These are phyloP conservation scores for Melolontha melolontha DNA, from an alignment of 2,888 invertebrate genomes.

Conservation along the genomic window DNA sequence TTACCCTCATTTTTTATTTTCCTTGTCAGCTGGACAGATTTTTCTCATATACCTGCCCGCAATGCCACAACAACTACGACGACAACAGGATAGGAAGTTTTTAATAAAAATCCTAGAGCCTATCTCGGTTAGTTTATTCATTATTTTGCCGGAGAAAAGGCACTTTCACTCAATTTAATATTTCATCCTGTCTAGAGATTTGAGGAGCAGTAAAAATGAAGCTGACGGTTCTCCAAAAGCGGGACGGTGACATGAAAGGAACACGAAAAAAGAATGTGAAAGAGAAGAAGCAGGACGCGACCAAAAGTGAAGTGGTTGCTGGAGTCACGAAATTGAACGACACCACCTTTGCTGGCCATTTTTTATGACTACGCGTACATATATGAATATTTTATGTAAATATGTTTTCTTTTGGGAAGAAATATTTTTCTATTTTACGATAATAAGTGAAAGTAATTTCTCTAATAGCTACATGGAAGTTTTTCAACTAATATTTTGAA, in stretches of 20 bases:
- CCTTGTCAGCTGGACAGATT: conserved; percentile 5
- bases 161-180: conserved; percentile 38
- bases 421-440: conserved; percentile 25
- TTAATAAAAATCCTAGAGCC: conserved; percentile 34
- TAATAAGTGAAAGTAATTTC: background rate
- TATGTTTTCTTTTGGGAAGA: conserved; percentile 8
- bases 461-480: too few relatives aligned
- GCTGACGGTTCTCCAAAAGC: conserved; percentile 33
- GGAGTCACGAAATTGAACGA: conserved; percentile 29
- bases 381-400: conserved; percentile 33
- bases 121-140: conserved; percentile 38
- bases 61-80: conserved; percentile 5
- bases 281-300: conserved; percentile 31
- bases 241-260: conserved; percentile 34
- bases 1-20: conserved; percentile 14
- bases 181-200: conserved; percentile 38
- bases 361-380: conserved; percentile 14
- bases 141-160: conserved; percentile 36
- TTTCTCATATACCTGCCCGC: background rate
- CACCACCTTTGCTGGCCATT: conserved; percentile 22
- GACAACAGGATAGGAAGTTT: conserved; percentile 32
- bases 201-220: conserved; percentile 38
- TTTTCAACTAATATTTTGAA: too few relatives aligned
- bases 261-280: conserved; percentile 27
- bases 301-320: conserved; percentile 22